Evolutionary conservation across 2,113 vertebrate genomes (phyloP).

Genomic region (Stegastes partitus): DNA sequence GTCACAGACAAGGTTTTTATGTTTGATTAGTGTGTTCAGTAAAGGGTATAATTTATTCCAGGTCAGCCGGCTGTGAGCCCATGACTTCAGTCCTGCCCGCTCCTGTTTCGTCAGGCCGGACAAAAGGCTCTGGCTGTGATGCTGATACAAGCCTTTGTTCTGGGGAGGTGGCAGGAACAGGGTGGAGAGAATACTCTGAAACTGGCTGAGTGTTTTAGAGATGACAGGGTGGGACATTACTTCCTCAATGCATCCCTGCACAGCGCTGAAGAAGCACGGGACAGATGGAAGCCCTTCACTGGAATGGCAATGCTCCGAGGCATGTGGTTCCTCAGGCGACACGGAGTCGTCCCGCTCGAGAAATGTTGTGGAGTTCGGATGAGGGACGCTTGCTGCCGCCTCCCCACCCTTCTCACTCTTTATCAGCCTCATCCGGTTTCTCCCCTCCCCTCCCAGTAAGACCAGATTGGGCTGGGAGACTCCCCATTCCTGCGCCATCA

Average conservation of each 20-base stretch:
- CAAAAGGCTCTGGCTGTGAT: constrained; percentile 31
- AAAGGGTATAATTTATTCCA: constrained; percentile 74
- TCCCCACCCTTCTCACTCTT: constrained; percentile 42
- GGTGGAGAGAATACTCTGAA: constrained; percentile 63
- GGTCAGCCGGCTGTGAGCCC: constrained; percentile 55
- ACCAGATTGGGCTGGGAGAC: constrained; percentile 68
- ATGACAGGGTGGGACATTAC: constrained; percentile 71
- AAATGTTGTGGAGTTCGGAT: constrained; percentile 73
- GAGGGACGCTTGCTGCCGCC: constrained; percentile 24
- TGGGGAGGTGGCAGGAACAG: constrained; percentile 35
- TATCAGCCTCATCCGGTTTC: constrained; percentile 7
- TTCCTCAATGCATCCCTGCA: constrained; percentile 79
- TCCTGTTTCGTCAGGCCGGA: constrained; percentile 53
- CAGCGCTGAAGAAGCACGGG: constrained; percentile 79
- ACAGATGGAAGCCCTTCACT: constrained; percentile 59
- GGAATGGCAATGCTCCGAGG: neutral
- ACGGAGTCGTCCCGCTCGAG: constrained; percentile 63
- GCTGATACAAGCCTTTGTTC: constrained; percentile 2
- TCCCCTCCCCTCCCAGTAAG: constrained; percentile 68
- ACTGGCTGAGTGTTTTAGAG: constrained; percentile 67
- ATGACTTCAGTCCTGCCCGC: constrained; percentile 41
- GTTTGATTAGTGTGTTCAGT: constrained; percentile 61
- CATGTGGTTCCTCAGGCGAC: constrained; percentile 42
- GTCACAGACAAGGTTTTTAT: constrained; percentile 59
- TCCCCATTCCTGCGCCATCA: constrained; percentile 82